phyloP scores from a whole-genome alignment of 2,888 invertebrate species.

The Smittia sp. region DNA sequence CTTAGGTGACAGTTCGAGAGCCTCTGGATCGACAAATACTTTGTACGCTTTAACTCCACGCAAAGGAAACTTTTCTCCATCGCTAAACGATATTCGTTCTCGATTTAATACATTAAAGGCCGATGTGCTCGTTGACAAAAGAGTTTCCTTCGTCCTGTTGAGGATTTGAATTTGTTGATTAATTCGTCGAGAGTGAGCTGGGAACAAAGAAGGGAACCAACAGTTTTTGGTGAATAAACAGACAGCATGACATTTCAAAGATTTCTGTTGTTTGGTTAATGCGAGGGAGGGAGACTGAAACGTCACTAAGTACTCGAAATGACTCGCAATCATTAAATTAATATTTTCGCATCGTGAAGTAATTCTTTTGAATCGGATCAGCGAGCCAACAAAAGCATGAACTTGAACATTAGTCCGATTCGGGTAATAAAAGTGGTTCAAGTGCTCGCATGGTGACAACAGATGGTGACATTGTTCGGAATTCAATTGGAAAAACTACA shows the following conservation, averaged over 20 bases:
- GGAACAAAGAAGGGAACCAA: background rate
- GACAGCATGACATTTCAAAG: conserved; percentile 35
- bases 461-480: conserved; percentile 37
- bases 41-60: too few relatives aligned
- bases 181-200: background rate
- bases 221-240: conserved; percentile 19
- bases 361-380: conserved; percentile 22
- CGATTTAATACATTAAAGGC: background rate
- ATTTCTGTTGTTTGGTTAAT: background rate
- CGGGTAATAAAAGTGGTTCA: conserved; percentile 37
- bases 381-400: conserved; percentile 5
- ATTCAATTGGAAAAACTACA: conserved; percentile 19
- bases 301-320: conserved; percentile 18
- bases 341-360: background rate
- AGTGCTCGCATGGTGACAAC: conserved; percentile 36
- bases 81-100: background rate
- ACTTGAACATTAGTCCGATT: conserved; percentile 23
- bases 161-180: background rate
- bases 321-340: conserved; percentile 32
- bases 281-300: conserved; percentile 19
- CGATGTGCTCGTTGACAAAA: background rate
- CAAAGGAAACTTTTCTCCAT: too few relatives aligned
- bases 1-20: too few relatives aligned
- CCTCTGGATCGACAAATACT: too few relatives aligned
- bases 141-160: background rate